Evolutionary conservation across 2,113 vertebrate species (phyloP).

Genomic region (Conger conger): DNA sequence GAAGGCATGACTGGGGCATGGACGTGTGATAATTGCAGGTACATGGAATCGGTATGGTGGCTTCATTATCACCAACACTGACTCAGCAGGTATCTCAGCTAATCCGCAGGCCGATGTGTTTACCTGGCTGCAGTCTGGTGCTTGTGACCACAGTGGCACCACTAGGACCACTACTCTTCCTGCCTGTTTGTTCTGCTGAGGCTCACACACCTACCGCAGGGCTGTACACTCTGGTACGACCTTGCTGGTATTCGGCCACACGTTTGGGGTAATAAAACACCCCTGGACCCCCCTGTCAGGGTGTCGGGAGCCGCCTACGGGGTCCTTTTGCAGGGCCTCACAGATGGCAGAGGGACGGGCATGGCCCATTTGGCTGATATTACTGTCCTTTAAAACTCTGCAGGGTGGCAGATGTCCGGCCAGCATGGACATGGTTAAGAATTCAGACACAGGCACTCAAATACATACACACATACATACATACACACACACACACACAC

Average conservation of each 20-base stretch:
- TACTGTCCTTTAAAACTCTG: neutral
- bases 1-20: neutral
- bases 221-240: neutral
- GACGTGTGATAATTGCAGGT: neutral
- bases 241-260: neutral
- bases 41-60: neutral
- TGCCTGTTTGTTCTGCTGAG: neutral
- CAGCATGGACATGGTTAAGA: neutral
- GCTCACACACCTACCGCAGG: neutral
- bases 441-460: neutral
- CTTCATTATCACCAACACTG: neutral
- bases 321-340: neutral
- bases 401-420: neutral
- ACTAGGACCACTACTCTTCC: neutral
- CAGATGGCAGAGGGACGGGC: constrained; percentile 7
- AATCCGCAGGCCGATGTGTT: neutral
- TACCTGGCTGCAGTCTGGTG: neutral
- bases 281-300: neutral
- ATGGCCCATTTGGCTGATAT: neutral
- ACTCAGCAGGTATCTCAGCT: neutral
- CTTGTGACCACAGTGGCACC: neutral
- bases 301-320: neutral
- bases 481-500: neutral
- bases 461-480: neutral
- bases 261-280: neutral